Evolutionary conservation across 2,113 vertebrate species (phyloP).

Genomic region (Python bivittatus): DNA sequence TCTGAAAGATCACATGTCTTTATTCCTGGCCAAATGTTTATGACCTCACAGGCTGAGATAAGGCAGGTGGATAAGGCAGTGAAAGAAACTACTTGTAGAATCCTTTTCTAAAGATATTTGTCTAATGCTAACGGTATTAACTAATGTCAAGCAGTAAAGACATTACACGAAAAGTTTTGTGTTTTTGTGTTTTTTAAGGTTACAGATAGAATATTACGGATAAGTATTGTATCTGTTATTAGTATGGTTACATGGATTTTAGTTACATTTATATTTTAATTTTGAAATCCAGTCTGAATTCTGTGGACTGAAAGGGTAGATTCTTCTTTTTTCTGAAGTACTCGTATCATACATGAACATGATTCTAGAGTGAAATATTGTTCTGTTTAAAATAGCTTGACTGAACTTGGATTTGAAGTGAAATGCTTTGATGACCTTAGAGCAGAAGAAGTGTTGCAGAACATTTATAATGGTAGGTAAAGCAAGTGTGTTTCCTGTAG

Average conservation of each 20-base stretch:
- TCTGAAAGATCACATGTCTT: not conserved
- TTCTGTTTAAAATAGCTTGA: conserved; percentile 60
- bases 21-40: not conserved
- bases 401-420: conserved; percentile 87
- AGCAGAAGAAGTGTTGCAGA: conserved; percentile 71
- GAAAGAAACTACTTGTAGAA: not conserved
- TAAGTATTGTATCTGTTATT: not conserved
- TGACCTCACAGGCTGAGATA: not conserved
- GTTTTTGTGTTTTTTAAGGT: not conserved
- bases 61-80: not conserved
- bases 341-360: not conserved
- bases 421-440: conserved; percentile 76
- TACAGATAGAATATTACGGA: not conserved
- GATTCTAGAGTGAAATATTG: conserved; percentile 20
- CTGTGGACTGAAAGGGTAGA: not conserved
- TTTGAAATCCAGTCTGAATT: not conserved
- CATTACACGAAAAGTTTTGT: not conserved
- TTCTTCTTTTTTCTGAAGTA: not conserved
- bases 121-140: not conserved
- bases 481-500: conserved; percentile 9
- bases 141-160: not conserved
- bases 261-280: not conserved
- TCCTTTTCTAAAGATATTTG: not conserved
- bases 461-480: conserved; percentile 80
- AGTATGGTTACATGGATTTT: not conserved